Conservation (phyloP, 30 jellyfish, hydroid and myxozoan genomes). For the Rhopilema esculentum region DNA sequence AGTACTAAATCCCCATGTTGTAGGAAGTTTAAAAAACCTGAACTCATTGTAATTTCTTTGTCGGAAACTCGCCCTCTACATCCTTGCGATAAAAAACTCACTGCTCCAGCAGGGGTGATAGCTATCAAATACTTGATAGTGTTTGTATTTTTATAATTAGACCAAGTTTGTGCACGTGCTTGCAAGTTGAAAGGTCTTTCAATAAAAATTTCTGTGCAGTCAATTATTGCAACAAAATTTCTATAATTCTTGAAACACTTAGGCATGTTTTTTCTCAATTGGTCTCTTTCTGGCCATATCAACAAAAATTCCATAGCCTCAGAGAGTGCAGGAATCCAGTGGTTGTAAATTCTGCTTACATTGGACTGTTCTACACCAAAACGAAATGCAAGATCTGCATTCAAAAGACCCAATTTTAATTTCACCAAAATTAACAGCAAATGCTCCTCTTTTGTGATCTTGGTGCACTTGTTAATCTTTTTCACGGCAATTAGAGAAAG, state of each 20-base stretch:
- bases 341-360: not conserved
- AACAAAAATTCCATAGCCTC: not conserved
- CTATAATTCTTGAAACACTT: conserved; percentile 21
- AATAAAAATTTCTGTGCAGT: conserved; percentile 71
- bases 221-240: conserved; percentile 61
- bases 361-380: conserved; percentile 13
- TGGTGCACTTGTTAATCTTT: not conserved
- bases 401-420: conserved; percentile 36
- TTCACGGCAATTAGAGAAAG: not conserved
- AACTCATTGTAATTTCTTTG: conserved; percentile 61
- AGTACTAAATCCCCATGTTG: conserved; percentile 59
- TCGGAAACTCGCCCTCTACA: conserved; percentile 86
- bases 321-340: conserved; percentile 34
- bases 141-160: conserved; percentile 57
- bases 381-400: conserved; percentile 49
- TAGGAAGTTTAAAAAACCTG: conserved; percentile 57
- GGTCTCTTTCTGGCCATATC: conserved; percentile 65
- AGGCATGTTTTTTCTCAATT: conserved; percentile 46
- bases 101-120: conserved; percentile 80
- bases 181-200: not conserved
- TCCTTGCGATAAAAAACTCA: conserved; percentile 66
- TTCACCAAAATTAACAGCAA: conserved; percentile 38
- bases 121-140: conserved; percentile 73
- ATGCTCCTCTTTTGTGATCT: conserved; percentile 22
- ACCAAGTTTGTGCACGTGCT: conserved; percentile 39